Base-by-base conservation (phyloP, 1,140 invertebrate genomes). In the Pomacea maculata region DNA sequence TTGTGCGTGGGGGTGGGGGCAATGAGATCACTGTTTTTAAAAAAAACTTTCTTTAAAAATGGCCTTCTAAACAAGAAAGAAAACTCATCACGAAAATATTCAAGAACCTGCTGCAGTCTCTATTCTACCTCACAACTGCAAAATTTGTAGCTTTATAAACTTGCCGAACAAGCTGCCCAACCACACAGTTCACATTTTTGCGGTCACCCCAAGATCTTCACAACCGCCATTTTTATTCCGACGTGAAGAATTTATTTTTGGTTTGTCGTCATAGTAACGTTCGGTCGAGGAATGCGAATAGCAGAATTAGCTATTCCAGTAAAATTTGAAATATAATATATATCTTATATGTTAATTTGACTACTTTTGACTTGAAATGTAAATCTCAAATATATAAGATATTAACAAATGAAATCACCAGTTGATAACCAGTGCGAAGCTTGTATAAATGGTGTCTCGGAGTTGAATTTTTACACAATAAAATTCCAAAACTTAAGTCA, bases 151-250 rank as follows among this genome's bases (percentile, higher is more conserved):
- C 67, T 21, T 25, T 70, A 70, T 70, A 12, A 70, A 34, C 14
- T 70, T 70, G 67, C 21, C 67, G 29, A 34, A 34, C 21, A 70
- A 70, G 67, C 67, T 34, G 67, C 29, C 67, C 21, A 70, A 70
- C 67, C 21, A n/a, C 67, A 17, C 67, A 21, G n/a, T 70, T 25
- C 67, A 25, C 67, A 64, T 34, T 34, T 71, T 70, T 61, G 67
- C 54, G 77, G 45, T 78, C 67, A 78, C 77, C 65, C 67, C 61
- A 54, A 78, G 17, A 34, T 78, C 77, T 71, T n/a, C 64, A 78
- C 77, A 78, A 78, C 77, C 77, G 77, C 77, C 77, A 78, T 78
- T 67, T 70, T 78, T 78, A 65, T 70, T 78, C 77, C 70, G 77
- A 78, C 64, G 65, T 67, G 77, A 78, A 54, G 77, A 52, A 71